Evolutionary conservation across 2,797 vertebrate species (phyloP).

Genomic region (Anabacerthia variegaticeps): DNA sequence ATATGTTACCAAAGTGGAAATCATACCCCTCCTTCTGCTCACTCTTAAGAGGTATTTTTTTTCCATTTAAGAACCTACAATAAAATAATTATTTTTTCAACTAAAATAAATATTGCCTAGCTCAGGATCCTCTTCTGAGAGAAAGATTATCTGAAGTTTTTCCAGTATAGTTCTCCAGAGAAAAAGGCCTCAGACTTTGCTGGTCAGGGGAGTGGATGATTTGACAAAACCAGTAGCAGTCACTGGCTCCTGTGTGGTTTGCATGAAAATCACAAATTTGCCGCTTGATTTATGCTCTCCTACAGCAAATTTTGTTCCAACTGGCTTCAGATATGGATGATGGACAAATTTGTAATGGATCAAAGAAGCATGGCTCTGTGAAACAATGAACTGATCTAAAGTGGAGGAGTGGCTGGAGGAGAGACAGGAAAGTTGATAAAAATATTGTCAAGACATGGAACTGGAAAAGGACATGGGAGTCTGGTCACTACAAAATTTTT

Average conservation of each 20-base stretch:
- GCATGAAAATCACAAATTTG: background rate
- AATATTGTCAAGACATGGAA: background rate
- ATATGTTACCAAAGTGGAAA: constrained; percentile 13
- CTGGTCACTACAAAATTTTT: background rate
- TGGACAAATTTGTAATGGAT: background rate
- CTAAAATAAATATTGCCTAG: background rate
- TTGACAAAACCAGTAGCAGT: background rate
- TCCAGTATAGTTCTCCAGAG: background rate
- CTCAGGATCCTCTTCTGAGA: background rate
- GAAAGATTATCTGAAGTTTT: background rate
- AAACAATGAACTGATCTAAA: background rate
- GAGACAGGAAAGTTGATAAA: background rate
- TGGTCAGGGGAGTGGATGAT: background rate
- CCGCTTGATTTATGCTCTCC: background rate
- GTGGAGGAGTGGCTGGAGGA: background rate
- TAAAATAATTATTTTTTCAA: constrained; percentile 22
- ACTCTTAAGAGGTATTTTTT: background rate
- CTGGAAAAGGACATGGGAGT: background rate
- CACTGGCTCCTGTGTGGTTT: background rate
- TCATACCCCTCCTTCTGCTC: background rate
- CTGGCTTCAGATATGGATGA: background rate
- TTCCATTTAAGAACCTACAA: background rate
- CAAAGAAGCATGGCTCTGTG: background rate
- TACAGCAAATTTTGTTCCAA: background rate
- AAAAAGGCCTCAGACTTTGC: background rate